A percentile compares a stretch with the other conserved stretches of the same genome.
Evolutionary conservation across 2,888 invertebrate species (phyloP).

Genomic region (Imbricaverruca yamaguchii): DNA sequence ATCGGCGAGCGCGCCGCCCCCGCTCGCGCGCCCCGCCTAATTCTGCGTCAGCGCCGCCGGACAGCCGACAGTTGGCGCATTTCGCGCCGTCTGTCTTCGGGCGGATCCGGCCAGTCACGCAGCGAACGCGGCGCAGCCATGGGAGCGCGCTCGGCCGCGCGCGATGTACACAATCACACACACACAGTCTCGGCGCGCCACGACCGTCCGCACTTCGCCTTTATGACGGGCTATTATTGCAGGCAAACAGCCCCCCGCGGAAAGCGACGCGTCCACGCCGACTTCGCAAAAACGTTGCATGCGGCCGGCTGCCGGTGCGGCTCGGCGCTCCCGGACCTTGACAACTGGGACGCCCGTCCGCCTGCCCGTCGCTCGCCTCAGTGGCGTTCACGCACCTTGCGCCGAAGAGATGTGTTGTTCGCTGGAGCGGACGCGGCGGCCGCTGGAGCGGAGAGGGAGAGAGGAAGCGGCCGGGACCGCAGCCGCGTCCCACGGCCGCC

Average conservation of each 20-base stretch:
- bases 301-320: neutral
- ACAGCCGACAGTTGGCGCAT: neutral
- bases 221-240: conserved; percentile 12
- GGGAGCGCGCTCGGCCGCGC: neutral
- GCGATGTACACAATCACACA: conserved; percentile 1
- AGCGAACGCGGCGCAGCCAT: neutral
- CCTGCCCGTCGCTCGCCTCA: neutral
- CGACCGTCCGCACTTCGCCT: neutral
- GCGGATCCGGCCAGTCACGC: neutral
- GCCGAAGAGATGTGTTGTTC: neutral
- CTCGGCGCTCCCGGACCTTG: neutral
- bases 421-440: neutral
- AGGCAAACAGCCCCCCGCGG: neutral
- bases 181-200: neutral
- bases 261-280: neutral
- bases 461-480: neutral
- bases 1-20: neutral
- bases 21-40: neutral
- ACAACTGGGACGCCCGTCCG: neutral
- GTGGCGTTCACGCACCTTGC: neutral
- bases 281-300: neutral
- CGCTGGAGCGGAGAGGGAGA: neutral
- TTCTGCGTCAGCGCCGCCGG: neutral
- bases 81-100: neutral
- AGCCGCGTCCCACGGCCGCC: neutral